phyloP scores from a whole-genome alignment of 1,140 invertebrate species.

The Camponotus floridanus region DNA sequence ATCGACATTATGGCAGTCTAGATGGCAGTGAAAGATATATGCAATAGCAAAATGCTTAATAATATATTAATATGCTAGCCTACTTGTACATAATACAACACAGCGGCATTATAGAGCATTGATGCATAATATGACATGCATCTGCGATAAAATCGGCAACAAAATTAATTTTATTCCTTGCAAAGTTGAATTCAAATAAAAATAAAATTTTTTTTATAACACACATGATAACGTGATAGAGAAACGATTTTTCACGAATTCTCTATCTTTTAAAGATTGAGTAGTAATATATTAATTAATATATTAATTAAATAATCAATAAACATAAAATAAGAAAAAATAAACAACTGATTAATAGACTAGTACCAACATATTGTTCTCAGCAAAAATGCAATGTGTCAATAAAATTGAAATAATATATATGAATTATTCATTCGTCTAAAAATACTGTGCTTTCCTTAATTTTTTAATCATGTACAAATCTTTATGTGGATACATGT shows the following conservation, averaged over 20 bases:
- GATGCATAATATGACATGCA: background rate
- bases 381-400: slow-evolving; percentile 2
- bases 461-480: slow-evolving; percentile 1
- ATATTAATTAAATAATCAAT: slow-evolving; percentile 46
- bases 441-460: slow-evolving; percentile 3
- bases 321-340: slow-evolving; percentile 35
- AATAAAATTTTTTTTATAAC: slow-evolving; percentile 5
- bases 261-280: slow-evolving; percentile 10
- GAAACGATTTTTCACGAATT: background rate
- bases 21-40: slow-evolving; percentile 67
- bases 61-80: slow-evolving; percentile 38
- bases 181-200: slow-evolving; percentile 13
- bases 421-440: slow-evolving; percentile 5
- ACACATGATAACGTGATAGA: slow-evolving; percentile 2
- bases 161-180: slow-evolving; percentile 1
- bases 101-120: background rate
- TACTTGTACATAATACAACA: slow-evolving; percentile 1
- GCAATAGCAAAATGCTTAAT: slow-evolving; percentile 53
- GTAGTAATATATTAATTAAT: slow-evolving; percentile 36
- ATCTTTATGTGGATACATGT: background rate
- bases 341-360: slow-evolving; percentile 39
- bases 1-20: slow-evolving; percentile 58
- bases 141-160: slow-evolving; percentile 5
- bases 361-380: slow-evolving; percentile 11
- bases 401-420: background rate